Base-by-base conservation (phyloP, 2,888 invertebrate species). In the Carabus problematicus region DNA sequence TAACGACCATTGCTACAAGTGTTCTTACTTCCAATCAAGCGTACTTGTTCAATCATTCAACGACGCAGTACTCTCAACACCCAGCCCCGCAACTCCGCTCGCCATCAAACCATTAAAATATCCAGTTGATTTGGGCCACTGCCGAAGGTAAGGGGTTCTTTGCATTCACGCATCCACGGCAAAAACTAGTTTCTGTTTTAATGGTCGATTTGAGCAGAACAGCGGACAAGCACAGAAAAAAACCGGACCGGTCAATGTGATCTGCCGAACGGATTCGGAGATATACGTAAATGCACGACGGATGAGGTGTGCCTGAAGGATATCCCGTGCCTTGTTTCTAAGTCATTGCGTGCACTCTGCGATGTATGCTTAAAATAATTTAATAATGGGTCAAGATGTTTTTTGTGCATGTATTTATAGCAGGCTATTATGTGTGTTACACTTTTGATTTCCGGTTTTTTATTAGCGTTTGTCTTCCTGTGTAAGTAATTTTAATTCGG, bases 171-270 rank as follows among this genome's bases (percentile, higher is more conserved):
- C 49, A 49, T 49, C 14, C 14, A 14, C 29, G 6, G 29, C 29
- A 29, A 29, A 29, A 29, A 29, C 29, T 29, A 29, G 29, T 29
- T 29, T 29, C 29, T 29, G 29, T 49, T 49, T 49, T 49, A 49
- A 49, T 49, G 49, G 49, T 49, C 49, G 49, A 49, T 49, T 49
- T 49, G 14, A 49, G 49, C 8, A 14, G 49, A 12, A 14, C 12
- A 12, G 3, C 18, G 49, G 49, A 49, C 49, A 49, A 14, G 49
- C 0, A 12, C 49, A 49, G 14, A 49, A 49, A 49, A 49, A 47
- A 47, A 9, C 12, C 18, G 29, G 6, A 29, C 29, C 29, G 29
- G 29, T 29, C 29, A 29, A 29, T 29, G 29, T 29, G 29, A 29
- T 29, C 29, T 3, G 29, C 29, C 29, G 29, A 29, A 29, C 29